Evolutionary conservation across 2,888 invertebrate genomes (phyloP).

Genomic region (Malacosoma neustria): DNA sequence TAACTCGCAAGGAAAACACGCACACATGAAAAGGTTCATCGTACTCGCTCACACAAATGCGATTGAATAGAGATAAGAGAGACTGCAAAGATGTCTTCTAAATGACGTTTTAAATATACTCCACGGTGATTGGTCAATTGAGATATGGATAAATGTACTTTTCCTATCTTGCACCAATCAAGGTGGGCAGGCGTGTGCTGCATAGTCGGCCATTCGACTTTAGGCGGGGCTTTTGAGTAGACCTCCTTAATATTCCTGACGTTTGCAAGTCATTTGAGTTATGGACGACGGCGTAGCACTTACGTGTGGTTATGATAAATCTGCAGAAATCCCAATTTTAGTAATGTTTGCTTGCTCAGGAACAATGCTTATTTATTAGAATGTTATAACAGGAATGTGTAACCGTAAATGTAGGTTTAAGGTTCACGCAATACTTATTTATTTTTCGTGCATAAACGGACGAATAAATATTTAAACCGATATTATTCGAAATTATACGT

Average conservation of each 20-base stretch:
- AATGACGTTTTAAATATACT: slow-evolving; percentile 47
- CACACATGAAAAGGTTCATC: slow-evolving; percentile 35
- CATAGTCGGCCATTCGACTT: slow-evolving; percentile 63
- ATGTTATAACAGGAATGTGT: slow-evolving; percentile 15
- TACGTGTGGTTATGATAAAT: slow-evolving; percentile 57
- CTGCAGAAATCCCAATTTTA: slow-evolving; percentile 42
- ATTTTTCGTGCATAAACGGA: neutral
- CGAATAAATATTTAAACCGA: neutral
- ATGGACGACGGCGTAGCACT: slow-evolving; percentile 59
- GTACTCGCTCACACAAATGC: slow-evolving; percentile 37
- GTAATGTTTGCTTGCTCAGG: slow-evolving; percentile 31
- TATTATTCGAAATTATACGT: too few species aligned
- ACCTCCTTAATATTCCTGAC: slow-evolving; percentile 71
- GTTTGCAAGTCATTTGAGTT: slow-evolving; percentile 69
- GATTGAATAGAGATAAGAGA: slow-evolving; percentile 44
- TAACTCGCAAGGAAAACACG: slow-evolving; percentile 23
- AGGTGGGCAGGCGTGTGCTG: slow-evolving; percentile 32
- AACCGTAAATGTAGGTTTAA: too few species aligned
- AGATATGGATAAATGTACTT: slow-evolving; percentile 39
- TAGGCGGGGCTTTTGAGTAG: slow-evolving; percentile 55
- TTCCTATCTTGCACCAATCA: slow-evolving; percentile 51
- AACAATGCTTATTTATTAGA: slow-evolving; percentile 28
- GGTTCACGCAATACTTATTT: too few species aligned
- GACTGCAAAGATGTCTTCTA: slow-evolving; percentile 45
- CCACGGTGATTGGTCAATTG: slow-evolving; percentile 56